Evolutionary conservation across 2,888 invertebrate species (phyloP).

Genomic region (Yponomeuta plumbellus): DNA sequence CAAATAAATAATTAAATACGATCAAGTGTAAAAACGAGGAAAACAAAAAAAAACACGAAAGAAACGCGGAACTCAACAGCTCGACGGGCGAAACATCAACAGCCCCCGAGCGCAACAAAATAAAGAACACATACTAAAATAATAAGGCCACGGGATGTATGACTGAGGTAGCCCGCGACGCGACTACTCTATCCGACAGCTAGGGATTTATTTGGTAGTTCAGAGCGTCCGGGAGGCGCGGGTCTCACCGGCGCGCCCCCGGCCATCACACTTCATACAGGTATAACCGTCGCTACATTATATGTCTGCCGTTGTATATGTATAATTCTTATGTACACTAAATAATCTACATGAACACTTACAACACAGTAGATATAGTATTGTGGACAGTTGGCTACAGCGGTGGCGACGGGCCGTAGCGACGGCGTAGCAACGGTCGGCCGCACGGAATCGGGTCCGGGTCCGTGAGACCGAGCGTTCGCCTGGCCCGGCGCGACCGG

Average conservation of each 20-base stretch:
- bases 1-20: slow-evolving; percentile 71
- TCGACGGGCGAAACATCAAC: slow-evolving; percentile 70
- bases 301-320: slow-evolving; percentile 57
- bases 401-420: slow-evolving; percentile 28
- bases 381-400: slow-evolving; percentile 62
- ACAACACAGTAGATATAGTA: slow-evolving; percentile 67
- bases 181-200: slow-evolving; percentile 41
- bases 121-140: slow-evolving; percentile 47
- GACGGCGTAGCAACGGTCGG: background rate
- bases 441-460: slow-evolving; percentile 30
- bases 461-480: background rate
- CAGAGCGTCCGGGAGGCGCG: background rate
- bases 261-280: slow-evolving; percentile 24
- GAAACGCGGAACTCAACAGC: slow-evolving; percentile 66
- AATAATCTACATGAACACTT: slow-evolving; percentile 70
- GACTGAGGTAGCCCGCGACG: slow-evolving; percentile 73
- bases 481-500: slow-evolving; percentile 44
- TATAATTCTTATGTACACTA: slow-evolving; percentile 68
- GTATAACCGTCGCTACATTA: slow-evolving; percentile 43
- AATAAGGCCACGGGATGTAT: slow-evolving; percentile 70
- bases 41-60: slow-evolving; percentile 65
- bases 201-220: slow-evolving; percentile 1
- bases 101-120: slow-evolving; percentile 71
- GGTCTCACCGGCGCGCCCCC: slow-evolving; percentile 18
- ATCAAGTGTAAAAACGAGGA: slow-evolving; percentile 57